Base-by-base conservation (phyloP, 2,113 vertebrate species). In the Brachyhypopomus gauderio region DNA sequence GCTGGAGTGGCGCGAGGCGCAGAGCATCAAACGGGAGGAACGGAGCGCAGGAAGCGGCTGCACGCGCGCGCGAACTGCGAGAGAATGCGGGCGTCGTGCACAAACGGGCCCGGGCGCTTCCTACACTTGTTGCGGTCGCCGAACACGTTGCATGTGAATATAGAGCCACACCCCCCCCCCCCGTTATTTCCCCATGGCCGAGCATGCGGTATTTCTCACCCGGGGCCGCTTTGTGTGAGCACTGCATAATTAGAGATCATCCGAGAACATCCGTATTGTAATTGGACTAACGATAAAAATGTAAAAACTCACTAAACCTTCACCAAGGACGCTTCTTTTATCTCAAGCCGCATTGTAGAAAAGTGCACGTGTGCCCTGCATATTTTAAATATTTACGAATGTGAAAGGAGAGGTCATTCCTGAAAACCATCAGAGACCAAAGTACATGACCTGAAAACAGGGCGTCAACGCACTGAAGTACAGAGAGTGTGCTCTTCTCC, bases 61-160 rank as follows among this genome's bases (percentile, higher is more conserved):
- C 30, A 30, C 30, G 30, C 30, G 30, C 30, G 30, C 3, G 30
- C 3, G 30, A 30, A 3, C 30, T 2, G 30, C 30, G 30, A 52
- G 45, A 52, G 45, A 11, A 14, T 8, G 45, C 45, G 3, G 45
- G 12, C 45, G 45, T 14, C 45, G 45, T 3, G 11, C 12, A 14
- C 45, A 52, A 52, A 7, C 45, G 45, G 41, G 41, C 3, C 5
- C 9, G 58, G 58, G 84, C 83, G 87, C 84, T 82, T 69, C 77
- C 20, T 56, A 72, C 83, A 90, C 89, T 89, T 88, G 89, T 88
- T 88, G 88, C 74, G 23, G 74, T 73, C 27, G 11, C 52, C 41
- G 52, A 75, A 38, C 30, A 56, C n/a, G 62, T 60, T 55, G n/a
- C 66, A 22, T 48, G 27, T 64, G 8, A 27, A 20, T 5, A 71